Percentiles rank a stretch among this genome's conserved stretches.
Conservation (phyloP, 2,888 invertebrate genomes). For the Hypomecis atomaria region DNA sequence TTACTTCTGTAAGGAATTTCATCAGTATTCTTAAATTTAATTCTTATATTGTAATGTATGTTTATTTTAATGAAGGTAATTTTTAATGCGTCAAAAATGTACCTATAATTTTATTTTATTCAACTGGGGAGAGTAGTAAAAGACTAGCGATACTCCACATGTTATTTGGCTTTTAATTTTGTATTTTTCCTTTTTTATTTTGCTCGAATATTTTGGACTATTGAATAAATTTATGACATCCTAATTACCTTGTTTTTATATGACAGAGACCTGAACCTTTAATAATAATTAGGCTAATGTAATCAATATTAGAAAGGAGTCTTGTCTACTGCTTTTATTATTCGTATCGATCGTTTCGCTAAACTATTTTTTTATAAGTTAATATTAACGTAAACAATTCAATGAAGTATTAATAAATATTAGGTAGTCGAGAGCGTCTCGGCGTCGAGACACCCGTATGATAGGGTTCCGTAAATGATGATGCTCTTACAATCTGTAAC, state of each 20-base stretch:
- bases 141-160: conserved; percentile 58
- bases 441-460: too few species aligned
- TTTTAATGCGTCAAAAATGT: neutral
- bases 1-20: conserved; percentile 24
- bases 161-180: conserved; percentile 43
- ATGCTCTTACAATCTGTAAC: too few species aligned
- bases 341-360: too few species aligned
- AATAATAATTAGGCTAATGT: neutral
- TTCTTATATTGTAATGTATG: conserved; percentile 4
- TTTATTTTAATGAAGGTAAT: neutral
- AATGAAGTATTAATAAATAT: too few species aligned
- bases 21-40: conserved; percentile 58
- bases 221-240: conserved; percentile 41
- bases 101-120: conserved; percentile 2
- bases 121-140: conserved; percentile 70
- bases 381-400: too few species aligned
- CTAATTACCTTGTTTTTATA: neutral
- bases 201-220: conserved; percentile 53
- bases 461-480: too few species aligned
- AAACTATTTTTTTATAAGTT: too few species aligned
- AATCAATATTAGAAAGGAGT: too few species aligned
- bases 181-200: conserved; percentile 35
- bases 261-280: neutral
- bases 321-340: too few species aligned
- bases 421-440: too few species aligned